Evolutionary conservation across 2,888 invertebrate genomes (phyloP).

Genomic region (Lomographa bimaculata): DNA sequence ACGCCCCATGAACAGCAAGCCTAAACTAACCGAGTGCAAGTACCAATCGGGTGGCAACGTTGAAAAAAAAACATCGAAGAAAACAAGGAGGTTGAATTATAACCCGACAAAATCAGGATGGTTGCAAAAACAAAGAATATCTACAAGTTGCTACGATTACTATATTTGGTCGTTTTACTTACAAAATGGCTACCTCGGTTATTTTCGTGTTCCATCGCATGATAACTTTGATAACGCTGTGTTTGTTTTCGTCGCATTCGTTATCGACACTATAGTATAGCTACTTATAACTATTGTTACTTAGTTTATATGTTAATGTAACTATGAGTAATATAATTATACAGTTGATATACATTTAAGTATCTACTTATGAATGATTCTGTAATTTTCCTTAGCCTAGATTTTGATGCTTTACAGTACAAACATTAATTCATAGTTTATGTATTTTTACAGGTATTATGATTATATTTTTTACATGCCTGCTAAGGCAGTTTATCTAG

Average conservation of each 20-base stretch:
- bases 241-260: constrained; percentile 43
- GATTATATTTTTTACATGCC: no score
- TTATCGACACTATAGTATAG: constrained; percentile 20
- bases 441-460: no score
- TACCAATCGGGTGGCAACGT: constrained; percentile 57
- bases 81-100: constrained; percentile 71
- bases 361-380: no score
- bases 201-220: constrained; percentile 40
- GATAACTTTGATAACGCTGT: constrained; percentile 38
- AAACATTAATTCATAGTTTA: no score
- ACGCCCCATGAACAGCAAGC: constrained; percentile 40
- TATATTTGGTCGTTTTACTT: constrained; percentile 29
- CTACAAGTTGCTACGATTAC: constrained; percentile 33
- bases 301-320: no score
- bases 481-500: no score
- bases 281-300: no score
- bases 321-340: no score
- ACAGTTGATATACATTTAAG: no score
- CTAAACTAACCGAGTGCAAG: constrained; percentile 46
- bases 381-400: no score
- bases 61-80: constrained; percentile 63
- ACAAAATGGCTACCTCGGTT: constrained; percentile 39
- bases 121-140: constrained; percentile 54
- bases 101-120: constrained; percentile 52
- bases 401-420: no score